Evolutionary conservation across 2,113 vertebrate species (phyloP).

Genomic region (Cebus imitator): DNA sequence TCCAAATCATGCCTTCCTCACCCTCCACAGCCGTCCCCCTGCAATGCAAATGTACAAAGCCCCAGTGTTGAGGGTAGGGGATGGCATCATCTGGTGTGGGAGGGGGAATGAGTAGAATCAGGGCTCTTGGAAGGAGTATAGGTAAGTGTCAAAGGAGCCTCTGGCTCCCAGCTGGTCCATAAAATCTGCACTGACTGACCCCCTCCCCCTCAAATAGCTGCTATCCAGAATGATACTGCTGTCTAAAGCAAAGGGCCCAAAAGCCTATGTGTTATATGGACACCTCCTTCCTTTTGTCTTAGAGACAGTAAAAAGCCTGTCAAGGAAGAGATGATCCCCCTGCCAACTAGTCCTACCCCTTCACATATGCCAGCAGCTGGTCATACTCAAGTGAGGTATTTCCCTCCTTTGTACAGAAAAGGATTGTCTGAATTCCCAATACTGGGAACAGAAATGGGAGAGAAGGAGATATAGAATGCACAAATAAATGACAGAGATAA

Average conservation of each 20-base stretch:
- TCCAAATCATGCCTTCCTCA: slow-evolving; percentile 48
- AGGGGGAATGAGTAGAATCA: neutral
- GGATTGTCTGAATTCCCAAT: neutral
- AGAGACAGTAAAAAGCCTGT: neutral
- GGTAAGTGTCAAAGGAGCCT: neutral
- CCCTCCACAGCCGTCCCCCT: slow-evolving; percentile 5
- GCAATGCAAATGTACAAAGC: slow-evolving; percentile 33
- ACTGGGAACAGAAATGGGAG: neutral
- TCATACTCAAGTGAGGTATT: neutral
- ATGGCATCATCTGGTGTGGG: neutral
- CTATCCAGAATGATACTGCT: neutral
- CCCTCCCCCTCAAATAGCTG: neutral
- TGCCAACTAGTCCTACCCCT: neutral
- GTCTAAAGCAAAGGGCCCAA: neutral
- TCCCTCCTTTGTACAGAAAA: slow-evolving; percentile 26
- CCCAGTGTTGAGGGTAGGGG: neutral
- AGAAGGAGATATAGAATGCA: neutral
- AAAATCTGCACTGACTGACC: slow-evolving; percentile 21
- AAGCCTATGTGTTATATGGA: neutral
- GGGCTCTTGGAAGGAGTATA: neutral
- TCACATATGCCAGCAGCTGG: neutral
- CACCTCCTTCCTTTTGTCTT: slow-evolving; percentile 11
- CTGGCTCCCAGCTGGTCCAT: neutral
- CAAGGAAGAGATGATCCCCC: neutral
- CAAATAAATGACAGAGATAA: slow-evolving; percentile 17